phyloP scores from a whole-genome alignment of 1,140 invertebrate genomes.

The Phocides pigmalion region DNA sequence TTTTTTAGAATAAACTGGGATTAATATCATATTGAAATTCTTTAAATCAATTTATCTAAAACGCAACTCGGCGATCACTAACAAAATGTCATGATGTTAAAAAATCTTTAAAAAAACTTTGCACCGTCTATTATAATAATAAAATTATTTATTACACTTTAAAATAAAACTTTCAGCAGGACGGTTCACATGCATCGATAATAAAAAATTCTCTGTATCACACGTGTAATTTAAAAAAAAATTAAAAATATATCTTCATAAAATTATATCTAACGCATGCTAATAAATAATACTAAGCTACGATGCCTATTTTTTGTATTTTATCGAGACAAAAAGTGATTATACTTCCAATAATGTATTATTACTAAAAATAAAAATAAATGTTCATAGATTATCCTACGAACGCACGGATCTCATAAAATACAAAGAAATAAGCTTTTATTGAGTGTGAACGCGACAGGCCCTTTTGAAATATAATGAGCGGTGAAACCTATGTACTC shows the following conservation, averaged over 20 bases:
- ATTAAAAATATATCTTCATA: constrained; percentile 54
- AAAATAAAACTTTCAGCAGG: constrained; percentile 41
- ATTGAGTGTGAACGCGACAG: constrained; percentile 63
- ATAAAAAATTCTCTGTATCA: constrained; percentile 42
- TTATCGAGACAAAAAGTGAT: constrained; percentile 34
- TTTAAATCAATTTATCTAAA: constrained; percentile 24
- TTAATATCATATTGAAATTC: too few species aligned
- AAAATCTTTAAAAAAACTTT: constrained; percentile 39
- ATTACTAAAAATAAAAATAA: neutral
- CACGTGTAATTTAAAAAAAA: constrained; percentile 49
- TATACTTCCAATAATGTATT: neutral
- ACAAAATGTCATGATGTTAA: constrained; percentile 50
- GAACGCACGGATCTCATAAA: constrained; percentile 43
- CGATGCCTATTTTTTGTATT: constrained; percentile 56
- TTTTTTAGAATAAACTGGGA: too few species aligned
- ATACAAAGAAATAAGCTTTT: constrained; percentile 59
- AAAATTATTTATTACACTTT: constrained; percentile 33
- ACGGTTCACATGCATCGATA: constrained; percentile 61
- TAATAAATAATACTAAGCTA: constrained; percentile 79
- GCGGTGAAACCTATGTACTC: constrained; percentile 34
- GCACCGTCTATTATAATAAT: constrained; percentile 42
- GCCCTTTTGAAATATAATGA: constrained; percentile 51
- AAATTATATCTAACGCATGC: constrained; percentile 69
- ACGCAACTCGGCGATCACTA: constrained; percentile 35
- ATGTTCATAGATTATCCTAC: neutral